phyloP scores from a whole-genome alignment of 2,888 invertebrate species.

The Synergus gifuensis region DNA sequence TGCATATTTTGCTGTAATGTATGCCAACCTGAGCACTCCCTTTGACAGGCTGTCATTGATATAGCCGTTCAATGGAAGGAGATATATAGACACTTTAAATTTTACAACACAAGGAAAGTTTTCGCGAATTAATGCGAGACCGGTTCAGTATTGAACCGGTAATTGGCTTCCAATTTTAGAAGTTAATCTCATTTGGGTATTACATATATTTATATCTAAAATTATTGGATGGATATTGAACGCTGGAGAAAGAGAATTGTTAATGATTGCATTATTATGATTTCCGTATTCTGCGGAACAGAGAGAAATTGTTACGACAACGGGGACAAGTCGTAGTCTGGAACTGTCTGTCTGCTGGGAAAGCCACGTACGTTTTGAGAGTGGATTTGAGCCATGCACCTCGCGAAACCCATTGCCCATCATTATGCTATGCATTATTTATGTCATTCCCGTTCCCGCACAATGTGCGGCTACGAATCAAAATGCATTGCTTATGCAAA shows the following conservation, averaged over 20 bases:
- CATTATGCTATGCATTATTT: conserved; percentile 76
- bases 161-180: not conserved
- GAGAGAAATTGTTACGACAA: conserved; percentile 40
- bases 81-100: not conserved
- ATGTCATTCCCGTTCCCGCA: conserved; percentile 67
- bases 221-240: no score
- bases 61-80: not conserved
- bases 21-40: not conserved
- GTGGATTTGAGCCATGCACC: conserved; percentile 52
- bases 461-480: conserved; percentile 71
- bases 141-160: not conserved
- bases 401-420: conserved; percentile 63
- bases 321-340: conserved; percentile 8
- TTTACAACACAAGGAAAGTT: not conserved
- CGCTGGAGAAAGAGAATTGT: not conserved
- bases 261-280: not conserved
- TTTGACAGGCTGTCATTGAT: conserved; percentile 22
- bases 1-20: not conserved
- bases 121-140: not conserved
- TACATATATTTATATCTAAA: no score
- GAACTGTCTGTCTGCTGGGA: conserved; percentile 43
- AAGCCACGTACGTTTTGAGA: conserved; percentile 50
- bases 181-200: not conserved
- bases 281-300: conserved; percentile 39
- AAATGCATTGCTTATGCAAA: conserved; percentile 78